Base-by-base conservation (phyloP, 2,888 invertebrate genomes). In the Tipula vernalis region DNA sequence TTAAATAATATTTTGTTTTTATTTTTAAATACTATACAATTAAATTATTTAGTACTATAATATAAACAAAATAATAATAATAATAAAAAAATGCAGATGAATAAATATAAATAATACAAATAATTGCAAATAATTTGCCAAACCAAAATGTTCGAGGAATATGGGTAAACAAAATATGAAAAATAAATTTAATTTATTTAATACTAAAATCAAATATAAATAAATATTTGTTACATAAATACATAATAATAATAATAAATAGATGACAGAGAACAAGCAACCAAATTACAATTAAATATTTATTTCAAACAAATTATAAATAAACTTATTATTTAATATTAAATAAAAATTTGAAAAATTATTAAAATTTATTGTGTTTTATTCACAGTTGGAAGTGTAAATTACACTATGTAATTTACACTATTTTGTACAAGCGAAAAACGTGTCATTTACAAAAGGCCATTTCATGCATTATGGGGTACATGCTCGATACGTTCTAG, bases 121-220 rank as follows among this genome's bases (percentile, higher is more conserved):
- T 10, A 57, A 57, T 57, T 15, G 51, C 51, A 47, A 86, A 39
- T 57, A 47, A 51, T 86, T 86, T 86, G 47, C 57, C 86, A 51
- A 47, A 47, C 28, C 28, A 85, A 85, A 85, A 86, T 86, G 87
- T 87, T 87, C 87, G 87, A 87, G 39, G 86, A 87, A 86, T 87
- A 87, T 87, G 87, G 87, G 87, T 87, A 87, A 87, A 87, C 57
- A 86, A 83, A 83, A 83, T 28, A 71, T 36, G 57, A 83, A 83
- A 83, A 71, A 57, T 51, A 5, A 57, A 57, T 57, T 15, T 57
- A 57, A 28, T 71, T 71, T 71, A 71, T 71, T 28, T 71, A 71
- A 71, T 71, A 39, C 39, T 39, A 71, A 71, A n/a, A 51, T 51
- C 4, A 15, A 71, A 18, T 71, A 10, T 28, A 71, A 51, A 71